Evolutionary conservation across 2,797 vertebrate species (phyloP), one percentile per base, ranked within the genome.

Genomic region (Threskiornis aethiopicus): DNA sequence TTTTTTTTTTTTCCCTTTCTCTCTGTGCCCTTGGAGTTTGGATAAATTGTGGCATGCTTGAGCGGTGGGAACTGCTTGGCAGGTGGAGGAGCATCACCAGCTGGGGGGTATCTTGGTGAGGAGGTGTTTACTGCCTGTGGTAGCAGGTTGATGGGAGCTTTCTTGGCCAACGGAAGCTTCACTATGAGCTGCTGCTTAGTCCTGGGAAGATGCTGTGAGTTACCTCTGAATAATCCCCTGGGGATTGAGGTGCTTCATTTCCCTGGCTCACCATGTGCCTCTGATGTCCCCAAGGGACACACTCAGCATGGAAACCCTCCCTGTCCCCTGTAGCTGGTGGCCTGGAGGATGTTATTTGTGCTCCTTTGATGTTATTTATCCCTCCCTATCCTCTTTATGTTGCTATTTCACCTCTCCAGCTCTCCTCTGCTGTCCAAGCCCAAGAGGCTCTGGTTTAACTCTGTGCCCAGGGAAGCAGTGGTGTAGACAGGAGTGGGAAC

Each of bases 221-320:
- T 55, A 33, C 3, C 6, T 22, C 41, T 42, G 28, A 52, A 37
- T 37, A 55, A 42, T 33, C 5, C 14, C 13, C 13, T 3, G 6
- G 17, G 16, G 37, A 13, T 17, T 33, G 69, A 71, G 70, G 54
- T 77, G 52, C 25, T 26, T 44, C 25, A 9, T 3, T 22, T 31
- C 35, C 29, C 10, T 44, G 29, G 19, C 8, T 55, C 24, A 15
- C 10, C 16, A 28, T 33, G 5, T 47, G 35, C 41, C 54, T 54
- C 16, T 6, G 72, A n/a, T 37, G 16, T 17, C 19, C 46, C 13
- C 0, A 5, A 47, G 35, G 66, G 41, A 18, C 7, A 21, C 10
- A 4, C 1, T 1, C 10, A n/a, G 37, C 1, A 3, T 3, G 8
- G 35, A 39, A 39, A 5, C 17, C 9, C 7, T 57, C 28, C 37